These are phyloP conservation scores for Willowsia nigromaculata DNA, from an alignment of 2,888 invertebrate genomes.

Conservation along the genomic window DNA sequence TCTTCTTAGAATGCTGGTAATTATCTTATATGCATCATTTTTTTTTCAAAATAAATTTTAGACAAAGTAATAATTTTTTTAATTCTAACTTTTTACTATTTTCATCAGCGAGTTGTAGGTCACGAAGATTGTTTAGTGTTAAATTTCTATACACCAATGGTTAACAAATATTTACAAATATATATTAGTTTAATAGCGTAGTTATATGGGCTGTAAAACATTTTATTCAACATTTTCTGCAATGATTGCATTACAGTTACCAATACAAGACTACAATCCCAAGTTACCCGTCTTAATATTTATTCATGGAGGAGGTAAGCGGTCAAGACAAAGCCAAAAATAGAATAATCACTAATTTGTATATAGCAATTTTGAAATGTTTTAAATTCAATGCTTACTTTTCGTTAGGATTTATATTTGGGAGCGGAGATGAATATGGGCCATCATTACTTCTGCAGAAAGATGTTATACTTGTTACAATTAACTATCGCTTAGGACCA, in stretches of 20 bases:
- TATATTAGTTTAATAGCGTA: too few species aligned
- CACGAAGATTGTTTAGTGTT: constrained; percentile 73
- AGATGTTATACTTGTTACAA: constrained; percentile 57
- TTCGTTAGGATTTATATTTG: neutral
- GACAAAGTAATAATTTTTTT: too few species aligned
- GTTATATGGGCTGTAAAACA: neutral
- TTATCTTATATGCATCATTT: too few species aligned
- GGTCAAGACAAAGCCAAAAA: too few species aligned
- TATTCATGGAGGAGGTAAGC: constrained; percentile 74
- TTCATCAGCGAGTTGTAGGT: constrained; percentile 71
- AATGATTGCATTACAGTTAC: constrained; percentile 22
- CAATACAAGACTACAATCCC: constrained; percentile 36
- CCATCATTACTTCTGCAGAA: constrained; percentile 56
- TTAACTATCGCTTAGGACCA: constrained; percentile 62
- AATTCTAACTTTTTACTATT: too few species aligned
- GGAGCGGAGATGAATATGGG: constrained; percentile 60
- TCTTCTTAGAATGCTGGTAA: constrained; percentile 47
- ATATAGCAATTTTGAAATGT: too few species aligned
- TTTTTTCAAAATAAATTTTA: too few species aligned
- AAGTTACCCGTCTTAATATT: constrained; percentile 69
- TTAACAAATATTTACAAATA: neutral
- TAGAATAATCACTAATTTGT: too few species aligned
- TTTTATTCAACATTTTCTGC: too few species aligned
- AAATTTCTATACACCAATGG: constrained; percentile 55
- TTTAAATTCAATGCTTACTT: too few species aligned